Base-by-base conservation (phyloP, 64 coral and sea anemone species). In the Actinia tenebrosa region DNA sequence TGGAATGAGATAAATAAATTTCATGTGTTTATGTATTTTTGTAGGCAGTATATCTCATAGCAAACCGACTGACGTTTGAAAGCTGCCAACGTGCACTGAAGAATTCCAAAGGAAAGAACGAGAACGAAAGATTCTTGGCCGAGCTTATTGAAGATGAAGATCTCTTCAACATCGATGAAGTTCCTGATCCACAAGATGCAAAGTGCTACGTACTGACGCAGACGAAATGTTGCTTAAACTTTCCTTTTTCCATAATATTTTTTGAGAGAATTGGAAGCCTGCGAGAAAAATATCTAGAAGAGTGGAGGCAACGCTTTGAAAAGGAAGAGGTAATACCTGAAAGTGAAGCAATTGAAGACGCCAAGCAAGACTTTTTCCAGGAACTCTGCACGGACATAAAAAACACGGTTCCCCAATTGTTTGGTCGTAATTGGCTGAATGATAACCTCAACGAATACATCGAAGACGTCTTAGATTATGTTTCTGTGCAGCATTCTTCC, bases 51-150 rank as follows among this genome's bases (percentile, higher is more conserved):
- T 81, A 92, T 89, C 91, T 96, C 92, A 63, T 89, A 87, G 91
- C 87, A 96, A 59, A 96, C 77, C 26, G 88, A 87, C 54, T 96
- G 87, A 20, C 89, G 52, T 4, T 96, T 90, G 94, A 81, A 20
- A 50, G 79, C 22, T 81, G 44, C 27, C 79, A 81, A 22, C 46
- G 79, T 81, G 79, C 50, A 8, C 79, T 81, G 7, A 50, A 20
- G 79, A 75, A 16, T 15, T 9, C 69, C 15, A 81, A 53, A 50
- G 79, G 50, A 45, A 81, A 53, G 44, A 53, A 3, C 15, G 16
- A 47, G 16, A 45, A 81, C 20, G 44, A 53, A 22, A 45, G 0
- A n/a, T 81, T 81, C 44, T 22, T 81, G 14, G 79, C 79, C 2
- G 14, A 81, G 16, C 46, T 81, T 50, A 81, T 81, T 53, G 16